Percentiles rank a stretch among this genome's conserved stretches.
These are phyloP conservation scores for Tragelaphus imberbis DNA, from an alignment of 2,113 vertebrate genomes.

Conservation along the genomic window DNA sequence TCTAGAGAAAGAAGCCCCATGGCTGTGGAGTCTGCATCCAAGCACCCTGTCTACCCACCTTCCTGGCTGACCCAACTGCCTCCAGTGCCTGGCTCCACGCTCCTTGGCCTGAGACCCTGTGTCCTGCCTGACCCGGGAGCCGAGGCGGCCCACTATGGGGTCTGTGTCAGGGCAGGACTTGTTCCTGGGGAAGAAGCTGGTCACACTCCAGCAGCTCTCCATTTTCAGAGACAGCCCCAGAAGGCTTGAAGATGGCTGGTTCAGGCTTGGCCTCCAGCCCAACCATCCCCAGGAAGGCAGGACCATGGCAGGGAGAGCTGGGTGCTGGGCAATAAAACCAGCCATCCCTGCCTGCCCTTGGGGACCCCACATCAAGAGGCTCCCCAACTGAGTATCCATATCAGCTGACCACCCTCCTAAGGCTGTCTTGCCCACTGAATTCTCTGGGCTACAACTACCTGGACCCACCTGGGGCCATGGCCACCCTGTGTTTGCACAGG, in stretches of 20 bases:
- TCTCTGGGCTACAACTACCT: not conserved
- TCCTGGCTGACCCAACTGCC: not conserved
- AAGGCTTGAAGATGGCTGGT: not conserved
- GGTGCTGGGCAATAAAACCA: not conserved
- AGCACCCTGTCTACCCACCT: accelerated
- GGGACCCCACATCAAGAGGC: not conserved
- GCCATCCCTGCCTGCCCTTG: not conserved
- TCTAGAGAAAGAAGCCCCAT: no score
- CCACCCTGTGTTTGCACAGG: no score
- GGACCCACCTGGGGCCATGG: not conserved
- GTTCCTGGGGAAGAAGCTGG: not conserved
- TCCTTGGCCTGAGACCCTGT: not conserved
- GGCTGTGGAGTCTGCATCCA: not conserved
- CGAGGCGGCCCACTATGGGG: accelerated
- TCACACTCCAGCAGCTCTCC: not conserved
- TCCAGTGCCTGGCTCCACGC: no score
- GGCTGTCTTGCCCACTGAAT: not conserved
- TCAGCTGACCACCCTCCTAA: no score
- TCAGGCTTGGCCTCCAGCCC: not conserved
- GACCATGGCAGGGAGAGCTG: not conserved
- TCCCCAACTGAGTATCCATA: not conserved
- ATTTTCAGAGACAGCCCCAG: not conserved
- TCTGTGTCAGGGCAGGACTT: no score
- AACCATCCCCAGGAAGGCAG: no score
- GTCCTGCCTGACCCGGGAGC: not conserved